phyloP scores from a whole-genome alignment of 1,140 invertebrate species.

The Zelostemma sp. region DNA sequence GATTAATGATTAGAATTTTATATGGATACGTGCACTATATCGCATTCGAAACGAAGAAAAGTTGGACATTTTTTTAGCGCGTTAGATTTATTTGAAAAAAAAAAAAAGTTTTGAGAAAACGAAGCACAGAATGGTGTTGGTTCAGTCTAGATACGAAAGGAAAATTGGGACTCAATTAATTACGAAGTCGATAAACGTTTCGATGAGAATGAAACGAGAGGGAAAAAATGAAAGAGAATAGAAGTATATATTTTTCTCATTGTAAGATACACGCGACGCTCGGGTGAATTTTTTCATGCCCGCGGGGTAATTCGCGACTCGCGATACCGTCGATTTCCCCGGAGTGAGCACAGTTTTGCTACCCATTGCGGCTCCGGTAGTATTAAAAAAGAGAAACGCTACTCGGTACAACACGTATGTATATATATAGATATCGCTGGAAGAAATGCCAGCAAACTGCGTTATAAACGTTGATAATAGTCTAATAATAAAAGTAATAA shows the following conservation, averaged over 20 bases:
- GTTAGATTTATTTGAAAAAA: background rate
- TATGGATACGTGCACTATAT: too few relatives aligned
- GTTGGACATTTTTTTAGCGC: too few relatives aligned
- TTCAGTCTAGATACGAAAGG: constrained; percentile 15
- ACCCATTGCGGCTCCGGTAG: constrained; percentile 29
- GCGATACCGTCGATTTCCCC: constrained; percentile 43
- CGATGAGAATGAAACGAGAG: constrained; percentile 22
- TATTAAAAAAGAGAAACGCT: constrained; percentile 38
- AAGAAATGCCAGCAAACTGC: constrained; percentile 20
- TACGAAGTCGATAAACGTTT: constrained; percentile 28
- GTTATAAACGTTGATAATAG: constrained; percentile 42
- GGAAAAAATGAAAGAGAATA: constrained; percentile 22
- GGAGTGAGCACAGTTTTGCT: constrained; percentile 41
- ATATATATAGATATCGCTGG: constrained; percentile 30
- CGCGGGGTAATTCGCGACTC: constrained; percentile 39
- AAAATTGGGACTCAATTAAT: constrained; percentile 34
- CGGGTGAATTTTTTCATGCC: constrained; percentile 36
- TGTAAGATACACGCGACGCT: constrained; percentile 40
- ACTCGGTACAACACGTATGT: constrained; percentile 24
- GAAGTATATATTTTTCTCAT: constrained; percentile 44
- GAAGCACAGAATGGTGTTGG: constrained; percentile 13
- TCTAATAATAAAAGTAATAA: constrained; percentile 35
- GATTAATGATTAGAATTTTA: too few relatives aligned
- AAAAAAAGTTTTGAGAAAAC: constrained; percentile 6
- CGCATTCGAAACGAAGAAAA: too few relatives aligned